Evolutionary conservation across 2,797 vertebrate species (phyloP), one percentile per base, ranked within the genome.

Genomic region (Triplophysa yarkandensis): DNA sequence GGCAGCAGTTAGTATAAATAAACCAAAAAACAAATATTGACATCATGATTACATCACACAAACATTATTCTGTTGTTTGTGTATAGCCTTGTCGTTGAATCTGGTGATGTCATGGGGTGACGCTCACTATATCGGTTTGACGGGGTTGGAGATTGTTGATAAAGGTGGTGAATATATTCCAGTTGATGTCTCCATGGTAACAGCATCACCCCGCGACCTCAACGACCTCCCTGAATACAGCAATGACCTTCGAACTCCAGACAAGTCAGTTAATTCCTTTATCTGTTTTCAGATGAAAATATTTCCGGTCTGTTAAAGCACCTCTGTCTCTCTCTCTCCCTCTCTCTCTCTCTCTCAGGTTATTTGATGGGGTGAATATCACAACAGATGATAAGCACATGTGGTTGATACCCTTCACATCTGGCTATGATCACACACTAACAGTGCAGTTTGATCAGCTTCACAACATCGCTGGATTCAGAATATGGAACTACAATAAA

Each of bases 401-500:
- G 98, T 99, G 97, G 96, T 91, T 98, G 81, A 92, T 97, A 80
- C 96, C 97, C 65, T 98, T 97, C 89, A 92, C 90, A 46, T 87
- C 85, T 6, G 94, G 94, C 80, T 89, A 90, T 75, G 86, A 94
- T 82, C 96, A 97, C 88, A 87, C 90, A 55, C 83, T 99, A 78
- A 91, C 82, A 7, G 85, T 98, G 78, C 84, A 77, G 77, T 97
- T 99, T 81, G 85, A 82, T 85, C 89, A 91, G 79, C 74, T 81
- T 1, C 93, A 97, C 68, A 93, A 88, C 62, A 89, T 99, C 25
- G 89, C 94, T 0, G 98, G 98, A 57, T 92, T 99, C 78, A 94
- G 96, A 27, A 88, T 98, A 87, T 99, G 98, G 98, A 99, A 99
- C 92, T 99, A 99, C 87, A 99, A 99, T 91, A 98, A 98, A 89